Base-by-base conservation (phyloP, 2,113 vertebrate genomes). In the Heterochromis multidens region DNA sequence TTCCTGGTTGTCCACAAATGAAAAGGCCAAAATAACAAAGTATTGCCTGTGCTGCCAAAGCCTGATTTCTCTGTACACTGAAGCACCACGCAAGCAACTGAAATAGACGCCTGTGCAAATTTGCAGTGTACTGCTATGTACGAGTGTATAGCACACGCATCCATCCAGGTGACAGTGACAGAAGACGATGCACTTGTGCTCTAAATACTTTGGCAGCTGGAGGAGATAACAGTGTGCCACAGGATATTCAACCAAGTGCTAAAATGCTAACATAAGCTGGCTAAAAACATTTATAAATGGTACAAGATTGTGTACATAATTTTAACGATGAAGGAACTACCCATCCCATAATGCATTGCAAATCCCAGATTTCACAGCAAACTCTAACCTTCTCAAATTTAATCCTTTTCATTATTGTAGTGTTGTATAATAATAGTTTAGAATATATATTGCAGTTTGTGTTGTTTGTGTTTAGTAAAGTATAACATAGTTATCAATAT, bases 271-370 rank as follows among this genome's bases (percentile, higher is more conserved):
- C 35, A 43, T 6, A 43, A 25, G 35, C 1, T 25, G 7, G n/a
- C n/a, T 67, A 16, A 43, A 43, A 43, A 67, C 0, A 5, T 43
- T 23, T 0, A 67, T 67, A n/a, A n/a, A n/a, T n/a, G n/a, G n/a
- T n/a, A n/a, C n/a, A n/a, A n/a, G n/a, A n/a, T n/a, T n/a, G n/a
- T n/a, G n/a, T n/a, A n/a, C n/a, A n/a, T n/a, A n/a, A n/a, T n/a
- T n/a, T n/a, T n/a, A n/a, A n/a, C n/a, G n/a, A n/a, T n/a, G n/a
- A n/a, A n/a, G n/a, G n/a, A n/a, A n/a, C n/a, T n/a, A n/a, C n/a
- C n/a, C n/a, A n/a, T n/a, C n/a, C n/a, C n/a, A n/a, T n/a, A n/a
- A n/a, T n/a, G n/a, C n/a, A n/a, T n/a, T n/a, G n/a, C n/a, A n/a
- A n/a, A n/a, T n/a, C n/a, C n/a, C n/a, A n/a, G n/a, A n/a, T n/a